These are phyloP conservation scores for Ailuropoda melanoleuca DNA, from an alignment of 2,113 vertebrate species.

Conservation along the genomic window DNA sequence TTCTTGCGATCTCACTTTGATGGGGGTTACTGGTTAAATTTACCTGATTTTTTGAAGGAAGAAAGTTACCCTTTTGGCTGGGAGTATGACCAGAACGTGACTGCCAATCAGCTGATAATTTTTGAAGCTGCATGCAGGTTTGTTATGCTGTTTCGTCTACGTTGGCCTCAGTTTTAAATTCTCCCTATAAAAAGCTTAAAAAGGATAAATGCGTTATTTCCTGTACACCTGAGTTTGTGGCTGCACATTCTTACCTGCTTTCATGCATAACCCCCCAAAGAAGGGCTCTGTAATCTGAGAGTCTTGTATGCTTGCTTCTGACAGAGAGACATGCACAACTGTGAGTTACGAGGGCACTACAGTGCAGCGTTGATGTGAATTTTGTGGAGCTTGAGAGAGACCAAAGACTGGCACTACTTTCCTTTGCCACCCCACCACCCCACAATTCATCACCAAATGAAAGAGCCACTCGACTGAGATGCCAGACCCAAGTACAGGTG, in stretches of 20 bases:
- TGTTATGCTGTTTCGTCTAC: neutral
- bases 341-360: neutral
- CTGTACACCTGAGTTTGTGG: neutral
- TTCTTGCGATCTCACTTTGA: neutral
- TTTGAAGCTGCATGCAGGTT: neutral
- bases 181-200: neutral
- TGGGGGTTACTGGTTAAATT: neutral
- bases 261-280: neutral
- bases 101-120: neutral
- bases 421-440: neutral
- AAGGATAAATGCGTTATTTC: neutral
- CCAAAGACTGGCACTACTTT: neutral
- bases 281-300: neutral
- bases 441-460: neutral
- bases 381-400: neutral
- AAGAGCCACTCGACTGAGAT: neutral
- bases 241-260: neutral
- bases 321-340: neutral
- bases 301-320: neutral
- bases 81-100: neutral
- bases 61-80: neutral
- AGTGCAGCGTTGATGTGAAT: neutral
- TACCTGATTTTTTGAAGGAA: neutral
- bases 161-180: conserved; percentile 12
- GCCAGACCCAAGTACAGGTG: neutral